Percentiles rank a stretch among this genome's conserved stretches.
These are phyloP conservation scores for Chlorodrepanis virens DNA, from an alignment of 2,113 vertebrate species.

Conservation along the genomic window DNA sequence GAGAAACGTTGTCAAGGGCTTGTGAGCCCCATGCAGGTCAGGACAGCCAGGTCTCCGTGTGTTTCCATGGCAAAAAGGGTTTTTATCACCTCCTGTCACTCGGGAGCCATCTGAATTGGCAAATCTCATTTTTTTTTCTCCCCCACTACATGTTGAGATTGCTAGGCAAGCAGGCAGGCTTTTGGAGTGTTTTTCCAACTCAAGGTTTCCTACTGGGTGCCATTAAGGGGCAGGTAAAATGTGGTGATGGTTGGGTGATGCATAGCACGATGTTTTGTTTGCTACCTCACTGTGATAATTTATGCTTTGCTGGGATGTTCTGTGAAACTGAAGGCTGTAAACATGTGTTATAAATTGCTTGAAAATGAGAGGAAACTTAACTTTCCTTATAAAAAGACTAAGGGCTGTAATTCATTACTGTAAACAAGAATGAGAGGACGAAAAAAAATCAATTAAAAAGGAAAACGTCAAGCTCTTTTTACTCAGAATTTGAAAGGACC, in stretches of 20 bases:
- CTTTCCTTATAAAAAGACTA: constrained; percentile 18
- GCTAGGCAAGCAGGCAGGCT: not conserved
- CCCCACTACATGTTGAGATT: not conserved
- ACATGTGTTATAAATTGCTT: constrained; percentile 13
- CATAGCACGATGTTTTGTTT: not conserved
- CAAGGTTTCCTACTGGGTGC: not conserved
- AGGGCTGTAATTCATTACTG: constrained; percentile 49
- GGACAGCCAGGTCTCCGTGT: rapidly evolving
- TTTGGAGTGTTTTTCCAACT: not conserved
- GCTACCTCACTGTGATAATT: not conserved
- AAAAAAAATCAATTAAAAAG: constrained; percentile 24
- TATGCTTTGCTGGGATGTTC: not conserved
- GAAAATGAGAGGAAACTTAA: constrained; percentile 42
- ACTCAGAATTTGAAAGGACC: constrained; percentile 33
- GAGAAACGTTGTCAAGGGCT: not conserved
- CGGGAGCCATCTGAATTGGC: not conserved
- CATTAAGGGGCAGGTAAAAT: not conserved
- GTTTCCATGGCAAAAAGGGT: not conserved
- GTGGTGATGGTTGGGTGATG: not conserved
- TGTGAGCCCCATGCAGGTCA: not conserved
- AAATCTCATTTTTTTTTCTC: not conserved
- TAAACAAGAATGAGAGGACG: constrained; percentile 42
- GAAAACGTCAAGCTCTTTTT: constrained; percentile 28
- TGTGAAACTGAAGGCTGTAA: not conserved
- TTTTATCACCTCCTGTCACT: not conserved